Evolutionary conservation across 2,888 invertebrate genomes (phyloP).

Genomic region (Drosophila putrida): DNA sequence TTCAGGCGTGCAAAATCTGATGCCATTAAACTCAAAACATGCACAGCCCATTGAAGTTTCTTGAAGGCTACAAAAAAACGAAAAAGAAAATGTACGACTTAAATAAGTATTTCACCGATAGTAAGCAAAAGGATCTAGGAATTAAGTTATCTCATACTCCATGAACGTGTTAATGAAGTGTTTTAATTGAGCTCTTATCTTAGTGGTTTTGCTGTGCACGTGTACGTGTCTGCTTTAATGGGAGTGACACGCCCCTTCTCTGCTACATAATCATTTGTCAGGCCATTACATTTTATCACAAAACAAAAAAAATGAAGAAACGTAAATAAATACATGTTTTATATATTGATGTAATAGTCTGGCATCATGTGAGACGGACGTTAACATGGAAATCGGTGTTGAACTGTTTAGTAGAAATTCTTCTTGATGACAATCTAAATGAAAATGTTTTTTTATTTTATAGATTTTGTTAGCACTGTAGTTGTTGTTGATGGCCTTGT

Average conservation of each 20-base stretch:
- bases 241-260: not conserved
- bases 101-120: constrained; percentile 7
- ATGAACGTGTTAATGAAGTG: constrained; percentile 52
- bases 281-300: constrained; percentile 42
- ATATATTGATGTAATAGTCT: constrained; percentile 25
- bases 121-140: constrained; percentile 1
- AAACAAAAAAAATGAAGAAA: not conserved
- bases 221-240: not conserved
- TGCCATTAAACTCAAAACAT: constrained; percentile 27
- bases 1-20: constrained; percentile 23
- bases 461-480: constrained; percentile 41
- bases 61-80: constrained; percentile 4
- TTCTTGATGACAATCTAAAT: constrained; percentile 32
- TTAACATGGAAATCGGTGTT: constrained; percentile 24
- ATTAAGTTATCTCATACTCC: constrained; percentile 1
- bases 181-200: constrained; percentile 52
- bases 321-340: constrained; percentile 14
- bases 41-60: constrained; percentile 32
- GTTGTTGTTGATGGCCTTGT: constrained; percentile 23
- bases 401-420: constrained; percentile 2
- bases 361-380: constrained; percentile 32
- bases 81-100: not conserved
- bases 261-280: constrained; percentile 7
- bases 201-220: not conserved
- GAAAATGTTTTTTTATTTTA: constrained; percentile 42